phyloP scores from a whole-genome alignment of 2,888 invertebrate species.

The Hypomecis atomaria region DNA sequence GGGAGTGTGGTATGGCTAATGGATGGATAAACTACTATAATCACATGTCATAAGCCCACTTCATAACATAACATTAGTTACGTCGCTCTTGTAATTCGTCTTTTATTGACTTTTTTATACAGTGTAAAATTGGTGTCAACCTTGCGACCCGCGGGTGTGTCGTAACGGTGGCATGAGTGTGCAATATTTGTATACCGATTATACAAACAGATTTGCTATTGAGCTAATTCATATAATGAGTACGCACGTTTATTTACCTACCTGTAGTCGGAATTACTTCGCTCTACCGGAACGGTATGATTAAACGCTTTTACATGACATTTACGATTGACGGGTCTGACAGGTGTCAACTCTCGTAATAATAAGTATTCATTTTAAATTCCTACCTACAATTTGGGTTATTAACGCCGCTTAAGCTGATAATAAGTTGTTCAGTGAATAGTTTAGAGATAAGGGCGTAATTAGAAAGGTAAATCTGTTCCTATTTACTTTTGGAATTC shows the following conservation, averaged over 20 bases:
- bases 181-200: constrained; percentile 51
- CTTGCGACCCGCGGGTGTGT: constrained; percentile 32
- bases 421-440: too few relatives aligned
- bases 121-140: constrained; percentile 53
- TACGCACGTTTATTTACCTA: constrained; percentile 31
- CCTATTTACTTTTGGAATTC: too few relatives aligned
- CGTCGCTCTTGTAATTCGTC: constrained; percentile 34
- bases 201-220: constrained; percentile 43
- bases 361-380: neutral
- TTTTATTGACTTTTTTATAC: constrained; percentile 39
- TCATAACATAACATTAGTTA: constrained; percentile 21
- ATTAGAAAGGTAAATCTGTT: too few relatives aligned
- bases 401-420: too few relatives aligned
- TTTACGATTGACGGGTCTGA: constrained; percentile 6
- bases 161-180: constrained; percentile 46
- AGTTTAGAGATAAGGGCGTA: too few relatives aligned
- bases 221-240: constrained; percentile 44
- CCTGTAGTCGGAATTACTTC: neutral
- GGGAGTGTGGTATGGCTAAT: too few relatives aligned
- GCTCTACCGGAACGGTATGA: constrained; percentile 5
- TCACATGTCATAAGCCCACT: constrained; percentile 31
- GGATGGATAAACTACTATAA: constrained; percentile 6
- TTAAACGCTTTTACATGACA: constrained; percentile 12
- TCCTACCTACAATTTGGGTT: neutral
- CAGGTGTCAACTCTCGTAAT: constrained; percentile 13